Evolutionary conservation across 2,888 invertebrate species (phyloP).

Genomic region (Mythimna pallens): DNA sequence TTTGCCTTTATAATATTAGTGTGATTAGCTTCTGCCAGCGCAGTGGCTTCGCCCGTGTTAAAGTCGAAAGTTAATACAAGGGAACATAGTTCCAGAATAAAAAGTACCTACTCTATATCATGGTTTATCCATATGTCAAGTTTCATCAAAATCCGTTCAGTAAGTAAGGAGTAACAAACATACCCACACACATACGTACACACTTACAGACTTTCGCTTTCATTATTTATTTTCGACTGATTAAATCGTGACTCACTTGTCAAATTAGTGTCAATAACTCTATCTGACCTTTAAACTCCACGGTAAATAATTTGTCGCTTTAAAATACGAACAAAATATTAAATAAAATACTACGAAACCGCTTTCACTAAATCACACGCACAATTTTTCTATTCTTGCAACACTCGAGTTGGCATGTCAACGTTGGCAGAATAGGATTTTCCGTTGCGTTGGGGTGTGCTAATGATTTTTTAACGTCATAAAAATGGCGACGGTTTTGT

Average conservation of each 20-base stretch:
- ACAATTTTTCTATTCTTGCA: conserved; percentile 48
- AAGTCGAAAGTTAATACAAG: no score
- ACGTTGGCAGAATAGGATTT: conserved; percentile 53
- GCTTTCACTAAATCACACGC: conserved; percentile 33
- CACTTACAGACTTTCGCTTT: not conserved
- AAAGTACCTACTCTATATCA: no score
- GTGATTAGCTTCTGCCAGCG: no score
- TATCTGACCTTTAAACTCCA: not conserved
- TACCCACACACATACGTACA: no score
- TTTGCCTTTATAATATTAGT: no score
- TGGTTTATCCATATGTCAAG: no score
- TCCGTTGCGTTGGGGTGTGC: conserved; percentile 60
- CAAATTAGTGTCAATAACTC: not conserved
- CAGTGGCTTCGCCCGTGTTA: no score
- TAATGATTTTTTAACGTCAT: conserved; percentile 69
- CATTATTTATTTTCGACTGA: not conserved
- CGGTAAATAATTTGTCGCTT: not conserved
- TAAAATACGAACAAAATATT: not conserved
- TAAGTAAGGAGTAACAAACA: no score
- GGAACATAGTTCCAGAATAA: no score
- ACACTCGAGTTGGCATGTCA: conserved; percentile 54
- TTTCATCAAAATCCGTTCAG: no score
- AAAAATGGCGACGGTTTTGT: conserved; percentile 65
- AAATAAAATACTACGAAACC: conserved; percentile 11
- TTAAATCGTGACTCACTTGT: not conserved